phyloP scores from a whole-genome alignment of 2,797 vertebrate genomes.

The Tenualosa thibaudeaui region DNA sequence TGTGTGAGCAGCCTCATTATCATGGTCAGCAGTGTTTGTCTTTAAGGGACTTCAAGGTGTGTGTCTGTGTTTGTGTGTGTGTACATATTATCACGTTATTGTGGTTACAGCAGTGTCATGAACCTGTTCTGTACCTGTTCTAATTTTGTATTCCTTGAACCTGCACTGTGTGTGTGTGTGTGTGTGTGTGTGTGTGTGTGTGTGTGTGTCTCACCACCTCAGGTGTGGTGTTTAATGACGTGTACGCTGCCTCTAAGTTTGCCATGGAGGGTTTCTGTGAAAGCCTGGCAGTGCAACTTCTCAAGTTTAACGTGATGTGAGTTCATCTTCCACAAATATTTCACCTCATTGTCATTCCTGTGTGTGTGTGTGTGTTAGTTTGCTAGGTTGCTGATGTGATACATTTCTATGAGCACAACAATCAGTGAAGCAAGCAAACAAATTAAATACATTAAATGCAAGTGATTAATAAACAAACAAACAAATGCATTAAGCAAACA shows the following conservation, averaged over 20 bases:
- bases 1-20: constrained; percentile 77
- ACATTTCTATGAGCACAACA: no score
- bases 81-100: not conserved
- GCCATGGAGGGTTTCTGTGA: constrained; percentile 85
- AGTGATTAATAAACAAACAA: no score
- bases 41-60: constrained; percentile 77
- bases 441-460: no score
- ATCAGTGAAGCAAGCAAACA: no score
- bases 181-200: constrained; percentile 8
- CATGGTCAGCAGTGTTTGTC: constrained; percentile 81
- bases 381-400: not conserved
- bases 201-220: not conserved
- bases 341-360: not conserved
- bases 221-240: constrained; percentile 81
- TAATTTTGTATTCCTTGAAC: no score
- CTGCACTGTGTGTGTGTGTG: constrained; percentile 33
- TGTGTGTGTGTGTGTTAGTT: not conserved
- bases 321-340: constrained; percentile 45
- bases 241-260: constrained; percentile 82
- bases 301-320: constrained; percentile 80
- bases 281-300: constrained; percentile 75
- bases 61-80: not conserved
- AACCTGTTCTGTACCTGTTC: not conserved
- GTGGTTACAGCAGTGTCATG: no score
- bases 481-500: no score